Percentiles rank a stretch among this genome's conserved stretches.
These are phyloP conservation scores for Phataginus tetradactyla DNA, from an alignment of 2,797 vertebrate genomes.

Conservation along the genomic window DNA sequence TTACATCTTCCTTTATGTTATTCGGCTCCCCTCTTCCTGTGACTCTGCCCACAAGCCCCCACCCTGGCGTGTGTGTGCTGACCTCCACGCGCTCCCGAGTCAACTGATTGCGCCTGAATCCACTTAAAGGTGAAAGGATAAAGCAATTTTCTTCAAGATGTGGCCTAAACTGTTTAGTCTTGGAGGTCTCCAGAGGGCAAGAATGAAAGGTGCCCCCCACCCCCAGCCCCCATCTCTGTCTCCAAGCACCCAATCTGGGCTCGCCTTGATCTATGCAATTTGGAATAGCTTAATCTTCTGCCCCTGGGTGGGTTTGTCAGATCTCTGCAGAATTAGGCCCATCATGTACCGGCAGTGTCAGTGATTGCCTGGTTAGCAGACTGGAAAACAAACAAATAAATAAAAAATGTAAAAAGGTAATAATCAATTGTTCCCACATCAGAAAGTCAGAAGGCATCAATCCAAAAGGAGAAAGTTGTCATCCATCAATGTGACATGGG, in stretches of 20 bases:
- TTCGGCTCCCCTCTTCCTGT: neutral
- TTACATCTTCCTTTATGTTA: slow-evolving; percentile 76
- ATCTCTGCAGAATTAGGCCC: slow-evolving; percentile 73
- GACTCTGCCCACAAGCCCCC: neutral
- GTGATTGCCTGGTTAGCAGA: slow-evolving; percentile 80
- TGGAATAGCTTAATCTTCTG: slow-evolving; percentile 77
- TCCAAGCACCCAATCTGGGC: slow-evolving; percentile 59
- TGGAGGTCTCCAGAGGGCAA: slow-evolving; percentile 82
- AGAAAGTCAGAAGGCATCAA: slow-evolving; percentile 80
- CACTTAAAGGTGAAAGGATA: slow-evolving; percentile 87
- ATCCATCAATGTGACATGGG: slow-evolving; percentile 75
- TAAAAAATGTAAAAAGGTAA: slow-evolving; percentile 59
- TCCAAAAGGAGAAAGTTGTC: slow-evolving; percentile 77
- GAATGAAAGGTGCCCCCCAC: slow-evolving; percentile 81
- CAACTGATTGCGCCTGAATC: slow-evolving; percentile 85
- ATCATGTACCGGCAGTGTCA: slow-evolving; percentile 76
- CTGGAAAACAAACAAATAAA: slow-evolving; percentile 56
- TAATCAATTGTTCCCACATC: slow-evolving; percentile 83
- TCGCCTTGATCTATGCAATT: slow-evolving; percentile 78
- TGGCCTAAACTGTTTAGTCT: slow-evolving; percentile 85
- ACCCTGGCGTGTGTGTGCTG: slow-evolving; percentile 80
- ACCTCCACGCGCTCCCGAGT: slow-evolving; percentile 82
- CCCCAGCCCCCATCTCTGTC: neutral
- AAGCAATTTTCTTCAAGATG: slow-evolving; percentile 86
- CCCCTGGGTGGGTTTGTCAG: slow-evolving; percentile 61